Evolutionary conservation across 1,140 invertebrate species (phyloP).

Genomic region (Eriosoma lanigerum): DNA sequence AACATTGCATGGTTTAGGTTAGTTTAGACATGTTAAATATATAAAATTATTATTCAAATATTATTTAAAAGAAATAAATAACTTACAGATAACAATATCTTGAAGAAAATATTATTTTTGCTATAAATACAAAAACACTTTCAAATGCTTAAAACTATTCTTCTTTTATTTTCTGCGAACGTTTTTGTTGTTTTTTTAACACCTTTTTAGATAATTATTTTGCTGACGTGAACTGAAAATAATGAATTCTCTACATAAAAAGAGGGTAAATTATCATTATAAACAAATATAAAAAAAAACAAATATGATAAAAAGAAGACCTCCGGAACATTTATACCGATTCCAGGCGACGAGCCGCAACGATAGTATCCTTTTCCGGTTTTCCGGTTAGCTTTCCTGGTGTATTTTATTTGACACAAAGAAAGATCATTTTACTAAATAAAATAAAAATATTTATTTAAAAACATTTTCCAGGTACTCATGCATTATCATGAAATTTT

Average conservation of each 20-base stretch:
- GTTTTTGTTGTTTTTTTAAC: constrained; percentile 27
- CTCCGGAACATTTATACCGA: constrained; percentile 45
- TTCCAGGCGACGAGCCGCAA: constrained; percentile 42
- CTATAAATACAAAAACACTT: neutral
- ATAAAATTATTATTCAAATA: neutral
- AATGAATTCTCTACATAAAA: constrained; percentile 27
- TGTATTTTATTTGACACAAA: constrained; percentile 42
- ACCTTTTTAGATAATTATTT: constrained; percentile 50
- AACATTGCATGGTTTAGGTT: too few species aligned
- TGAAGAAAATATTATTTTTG: neutral
- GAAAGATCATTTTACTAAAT: constrained; percentile 26
- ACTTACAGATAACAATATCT: neutral
- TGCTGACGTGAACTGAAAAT: constrained; percentile 39
- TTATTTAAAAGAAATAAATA: neutral
- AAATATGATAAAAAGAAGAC: constrained; percentile 38
- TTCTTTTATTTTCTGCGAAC: constrained; percentile 11
- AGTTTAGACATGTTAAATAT: too few species aligned
- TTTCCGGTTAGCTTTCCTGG: constrained; percentile 42
- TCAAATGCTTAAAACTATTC: neutral
- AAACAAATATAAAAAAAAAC: constrained; percentile 32
- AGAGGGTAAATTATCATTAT: constrained; percentile 48
- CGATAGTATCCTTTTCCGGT: constrained; percentile 47
- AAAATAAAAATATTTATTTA: constrained; percentile 37
- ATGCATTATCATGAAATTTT: neutral
- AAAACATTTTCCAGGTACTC: constrained; percentile 17